Base-by-base conservation (phyloP, 2,888 invertebrate species). In the Anaspis maculata region DNA sequence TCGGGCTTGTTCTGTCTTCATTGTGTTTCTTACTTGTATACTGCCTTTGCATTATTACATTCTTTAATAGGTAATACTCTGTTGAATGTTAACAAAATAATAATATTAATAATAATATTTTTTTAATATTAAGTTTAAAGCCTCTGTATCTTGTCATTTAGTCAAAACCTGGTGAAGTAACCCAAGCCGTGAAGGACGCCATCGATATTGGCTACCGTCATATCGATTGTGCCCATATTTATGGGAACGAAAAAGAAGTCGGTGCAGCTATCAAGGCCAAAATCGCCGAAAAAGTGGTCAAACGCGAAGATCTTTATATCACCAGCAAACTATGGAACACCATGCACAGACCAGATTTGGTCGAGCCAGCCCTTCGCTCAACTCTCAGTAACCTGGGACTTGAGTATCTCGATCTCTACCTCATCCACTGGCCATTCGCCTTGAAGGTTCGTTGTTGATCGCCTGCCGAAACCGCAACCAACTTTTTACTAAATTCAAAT, bases 381-480 rank as follows among this genome's bases (percentile, higher is more conserved):
- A 78, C 85, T 1, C 61, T 95, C n/a, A 65, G 71, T 11, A 76
- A 85, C 61, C 71, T 95, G 9, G 76, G 78, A 4, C 53, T 90
- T 1, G 68, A 78, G 0, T 92, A 94, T 55, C 52, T 95, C 29
- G 91, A 94, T 63, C 70, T 94, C 22, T 94, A 90, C 57, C 71
- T 94, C 5, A 85, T 94, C 22, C 94, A 94, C 61, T 94, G 92
- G 91, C 94, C 94, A 1, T 75, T 85, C 57, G 89, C 75, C 0
- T 89, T 82, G 55, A 77, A 83, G 71, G 86, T 82, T 19, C 19
- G 19, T 19, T 25, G 24, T 15, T 13, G 5, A 4, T 15, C 3
- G 13, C n/a, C 9, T 10, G 15, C 6, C 5, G 11, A 24, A 24
- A 24, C 5, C 11, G 25, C 10, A 24, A 24, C 6, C 11, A 6